Conservation (phyloP, 2,797 vertebrate genomes). For the Odontamblyopus lacepedii region DNA sequence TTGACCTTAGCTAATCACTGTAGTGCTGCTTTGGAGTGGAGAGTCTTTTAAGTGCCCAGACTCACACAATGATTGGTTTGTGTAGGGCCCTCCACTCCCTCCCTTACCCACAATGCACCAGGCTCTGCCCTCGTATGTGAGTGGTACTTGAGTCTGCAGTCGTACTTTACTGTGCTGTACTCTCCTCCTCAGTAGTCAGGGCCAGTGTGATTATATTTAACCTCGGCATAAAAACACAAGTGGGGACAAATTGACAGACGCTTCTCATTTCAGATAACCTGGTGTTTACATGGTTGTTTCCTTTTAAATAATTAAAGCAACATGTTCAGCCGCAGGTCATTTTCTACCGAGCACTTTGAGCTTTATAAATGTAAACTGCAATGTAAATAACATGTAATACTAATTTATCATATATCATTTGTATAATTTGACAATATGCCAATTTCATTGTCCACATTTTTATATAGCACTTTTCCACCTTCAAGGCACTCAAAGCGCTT, state of each 20-base stretch:
- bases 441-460: too few species aligned
- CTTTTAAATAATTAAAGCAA: neutral
- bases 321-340: neutral
- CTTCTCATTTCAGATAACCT: neutral
- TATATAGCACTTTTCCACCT: too few species aligned
- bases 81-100: slow-evolving; percentile 38
- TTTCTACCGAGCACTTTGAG: neutral
- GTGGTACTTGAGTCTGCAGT: slow-evolving; percentile 48
- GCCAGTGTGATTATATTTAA: slow-evolving; percentile 51
- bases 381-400: neutral
- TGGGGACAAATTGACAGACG: slow-evolving; percentile 25
- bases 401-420: too few species aligned
- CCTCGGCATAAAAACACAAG: slow-evolving; percentile 47
- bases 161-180: slow-evolving; percentile 24
- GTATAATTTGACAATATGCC: too few species aligned
- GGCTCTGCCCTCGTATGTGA: slow-evolving; percentile 41
- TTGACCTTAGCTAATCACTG: slow-evolving; percentile 75
- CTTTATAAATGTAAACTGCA: neutral
- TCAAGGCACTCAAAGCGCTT: too few species aligned
- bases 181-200: slow-evolving; percentile 50
- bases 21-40: slow-evolving; percentile 53
- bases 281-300: neutral
- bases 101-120: slow-evolving; percentile 28
- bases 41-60: slow-evolving; percentile 66
- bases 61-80: slow-evolving; percentile 60